Base-by-base conservation (phyloP, 2,888 invertebrate species). In the Caenorhabditis zanzibari region DNA sequence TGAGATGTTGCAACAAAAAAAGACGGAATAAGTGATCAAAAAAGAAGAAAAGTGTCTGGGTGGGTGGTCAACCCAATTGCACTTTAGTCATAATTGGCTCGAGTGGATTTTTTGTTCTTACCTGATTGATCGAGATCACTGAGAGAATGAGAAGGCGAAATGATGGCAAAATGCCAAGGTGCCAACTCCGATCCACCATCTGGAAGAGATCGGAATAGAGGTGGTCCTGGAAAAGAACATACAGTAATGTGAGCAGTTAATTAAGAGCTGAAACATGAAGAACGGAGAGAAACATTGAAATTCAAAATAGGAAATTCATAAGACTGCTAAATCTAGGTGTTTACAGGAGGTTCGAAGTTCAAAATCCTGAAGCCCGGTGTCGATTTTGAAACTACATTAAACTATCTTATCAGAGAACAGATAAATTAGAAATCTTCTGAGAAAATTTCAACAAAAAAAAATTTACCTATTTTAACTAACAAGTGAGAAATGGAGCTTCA, bases 111-210 rank as follows among this genome's bases (percentile, higher is more conserved):
- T 52, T n/a, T 64, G 1, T 16, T 35, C 61, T 63, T 28, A 69
- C 69, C 77, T 61, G 54, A 41, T 12, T 44, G 52, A 71, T 54
- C 44, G 77, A 77, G 63, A 77, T 54, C 41, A 63, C 49, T 26
- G 38, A 16, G 32, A 76, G n/a, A 44, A 63, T 19, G 26, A 77
- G n/a, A 14, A 64, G 52, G n/a, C 7, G 28, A 73, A 14, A 59
- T 14, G 49, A n/a, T 52, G 73, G 47, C 47, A 75, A 28, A 28
- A 75, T 76, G 68, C 75, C 75, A 35, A 32, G 63, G 19, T 75
- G 66, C n/a, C 75, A 71, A 77, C 77, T 77, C 69, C 71, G 61
- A 54, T 77, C 77, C 44, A 61, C 69, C 77, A 77, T 77, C 52
- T 59, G 58, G 68, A 66, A 58, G 59, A 47, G 76, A 47, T 59